These are phyloP conservation scores for Nemapogon koenigi DNA, from an alignment of 2,888 invertebrate genomes.

Conservation along the genomic window DNA sequence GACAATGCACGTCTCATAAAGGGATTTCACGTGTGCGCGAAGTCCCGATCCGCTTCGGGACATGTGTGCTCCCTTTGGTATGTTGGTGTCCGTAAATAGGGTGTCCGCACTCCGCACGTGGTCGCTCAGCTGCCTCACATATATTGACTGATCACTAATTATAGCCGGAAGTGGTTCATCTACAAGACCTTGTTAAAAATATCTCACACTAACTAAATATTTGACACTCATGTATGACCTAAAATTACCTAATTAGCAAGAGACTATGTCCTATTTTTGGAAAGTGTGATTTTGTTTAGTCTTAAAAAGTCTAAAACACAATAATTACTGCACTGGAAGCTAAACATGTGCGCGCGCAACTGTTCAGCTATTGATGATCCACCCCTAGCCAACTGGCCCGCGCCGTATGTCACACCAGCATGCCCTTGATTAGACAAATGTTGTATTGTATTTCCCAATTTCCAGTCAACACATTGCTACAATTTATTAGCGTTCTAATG, in stretches of 20 bases:
- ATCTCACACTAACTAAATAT: background rate
- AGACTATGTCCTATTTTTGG: too few species aligned
- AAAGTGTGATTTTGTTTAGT: too few species aligned
- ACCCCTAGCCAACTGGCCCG: constrained; percentile 22
- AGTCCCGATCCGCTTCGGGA: constrained; percentile 59
- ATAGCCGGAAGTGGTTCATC: background rate
- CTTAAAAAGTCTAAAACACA: too few species aligned
- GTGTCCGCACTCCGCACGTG: constrained; percentile 64
- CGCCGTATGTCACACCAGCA: constrained; percentile 13
- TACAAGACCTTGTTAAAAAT: background rate
- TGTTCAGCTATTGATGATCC: constrained; percentile 38
- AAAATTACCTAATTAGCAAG: too few species aligned
- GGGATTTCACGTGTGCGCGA: constrained; percentile 62
- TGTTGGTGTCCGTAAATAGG: constrained; percentile 64
- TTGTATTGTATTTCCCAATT: background rate
- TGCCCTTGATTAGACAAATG: constrained; percentile 6
- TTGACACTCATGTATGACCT: too few species aligned
- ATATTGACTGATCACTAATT: background rate
- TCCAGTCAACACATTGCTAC: background rate
- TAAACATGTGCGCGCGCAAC: constrained; percentile 46
- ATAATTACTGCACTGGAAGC: too few species aligned
- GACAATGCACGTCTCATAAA: constrained; percentile 61
- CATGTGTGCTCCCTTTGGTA: constrained; percentile 60
- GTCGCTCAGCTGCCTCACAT: constrained; percentile 49
- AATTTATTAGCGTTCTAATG: constrained; percentile 1